Evolutionary conservation across 2,113 vertebrate species (phyloP).

Genomic region (Leptosomus discolor): DNA sequence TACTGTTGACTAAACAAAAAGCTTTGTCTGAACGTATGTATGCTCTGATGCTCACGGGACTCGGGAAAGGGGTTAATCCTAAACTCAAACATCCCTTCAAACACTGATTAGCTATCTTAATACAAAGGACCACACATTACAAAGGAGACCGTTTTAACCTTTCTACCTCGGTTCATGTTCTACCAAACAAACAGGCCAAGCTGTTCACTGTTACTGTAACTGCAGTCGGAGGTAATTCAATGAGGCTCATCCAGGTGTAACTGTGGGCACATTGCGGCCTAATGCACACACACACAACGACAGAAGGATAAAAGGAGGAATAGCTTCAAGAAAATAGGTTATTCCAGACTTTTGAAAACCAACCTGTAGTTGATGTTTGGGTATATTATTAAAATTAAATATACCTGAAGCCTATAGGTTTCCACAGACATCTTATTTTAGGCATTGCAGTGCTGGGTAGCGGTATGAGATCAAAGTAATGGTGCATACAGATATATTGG

Average conservation of each 20-base stretch:
- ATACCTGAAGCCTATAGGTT: not conserved
- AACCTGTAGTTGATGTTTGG: not conserved
- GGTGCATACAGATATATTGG: slow-evolving; percentile 10
- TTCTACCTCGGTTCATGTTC: not conserved
- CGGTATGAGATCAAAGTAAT: slow-evolving; percentile 24
- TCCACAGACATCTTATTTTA: not conserved
- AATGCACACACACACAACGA: not conserved
- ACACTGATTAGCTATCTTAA: not conserved
- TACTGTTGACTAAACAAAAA: not conserved
- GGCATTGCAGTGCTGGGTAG: not conserved
- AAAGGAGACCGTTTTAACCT: not conserved
- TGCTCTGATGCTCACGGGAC: not conserved
- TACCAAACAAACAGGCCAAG: not conserved
- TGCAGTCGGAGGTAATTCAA: not conserved
- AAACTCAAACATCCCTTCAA: not conserved
- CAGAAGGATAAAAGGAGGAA: not conserved
- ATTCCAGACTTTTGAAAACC: not conserved
- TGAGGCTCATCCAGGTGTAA: not conserved
- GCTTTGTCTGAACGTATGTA: not conserved
- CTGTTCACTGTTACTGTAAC: not conserved
- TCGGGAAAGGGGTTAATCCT: not conserved
- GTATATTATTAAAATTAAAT: not conserved
- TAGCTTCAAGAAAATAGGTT: not conserved
- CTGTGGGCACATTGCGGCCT: not conserved
- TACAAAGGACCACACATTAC: not conserved